Conservation (phyloP, 2,797 vertebrate genomes). For the Artibeus lituratus region DNA sequence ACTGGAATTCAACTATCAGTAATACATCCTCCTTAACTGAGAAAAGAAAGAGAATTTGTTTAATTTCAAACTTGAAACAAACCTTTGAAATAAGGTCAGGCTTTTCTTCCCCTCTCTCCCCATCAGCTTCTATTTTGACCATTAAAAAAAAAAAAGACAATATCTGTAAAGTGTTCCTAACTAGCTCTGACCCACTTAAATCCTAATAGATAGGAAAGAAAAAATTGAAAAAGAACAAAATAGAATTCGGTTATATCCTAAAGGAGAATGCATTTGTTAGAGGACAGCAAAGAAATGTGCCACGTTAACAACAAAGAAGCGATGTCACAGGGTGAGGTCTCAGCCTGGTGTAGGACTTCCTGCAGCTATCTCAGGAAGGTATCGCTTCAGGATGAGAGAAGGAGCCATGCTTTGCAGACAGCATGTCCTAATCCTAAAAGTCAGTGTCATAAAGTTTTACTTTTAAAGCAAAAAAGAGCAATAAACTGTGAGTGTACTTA, state of each 20-base stretch:
- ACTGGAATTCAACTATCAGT: background rate
- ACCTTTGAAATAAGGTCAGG: background rate
- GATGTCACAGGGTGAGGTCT: background rate
- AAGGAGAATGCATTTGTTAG: background rate
- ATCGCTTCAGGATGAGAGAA: background rate
- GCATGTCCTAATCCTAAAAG: background rate
- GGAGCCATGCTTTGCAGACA: background rate
- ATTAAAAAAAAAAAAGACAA: background rate
- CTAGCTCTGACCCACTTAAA: background rate
- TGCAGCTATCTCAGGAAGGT: background rate
- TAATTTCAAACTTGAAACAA: background rate
- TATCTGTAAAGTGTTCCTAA: background rate
- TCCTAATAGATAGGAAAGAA: background rate
- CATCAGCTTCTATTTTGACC: background rate
- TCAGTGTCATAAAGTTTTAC: background rate
- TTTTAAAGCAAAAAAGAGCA: background rate
- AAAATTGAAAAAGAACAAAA: background rate
- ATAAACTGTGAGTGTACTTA: background rate
- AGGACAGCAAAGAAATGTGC: background rate
- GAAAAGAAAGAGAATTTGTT: background rate
- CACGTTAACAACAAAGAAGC: background rate
- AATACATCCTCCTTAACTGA: background rate
- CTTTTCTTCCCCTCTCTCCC: background rate
- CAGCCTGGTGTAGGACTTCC: too few species aligned
- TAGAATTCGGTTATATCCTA: background rate